Evolutionary conservation across 2,888 invertebrate species (phyloP).

Genomic region (Auanema sp.): DNA sequence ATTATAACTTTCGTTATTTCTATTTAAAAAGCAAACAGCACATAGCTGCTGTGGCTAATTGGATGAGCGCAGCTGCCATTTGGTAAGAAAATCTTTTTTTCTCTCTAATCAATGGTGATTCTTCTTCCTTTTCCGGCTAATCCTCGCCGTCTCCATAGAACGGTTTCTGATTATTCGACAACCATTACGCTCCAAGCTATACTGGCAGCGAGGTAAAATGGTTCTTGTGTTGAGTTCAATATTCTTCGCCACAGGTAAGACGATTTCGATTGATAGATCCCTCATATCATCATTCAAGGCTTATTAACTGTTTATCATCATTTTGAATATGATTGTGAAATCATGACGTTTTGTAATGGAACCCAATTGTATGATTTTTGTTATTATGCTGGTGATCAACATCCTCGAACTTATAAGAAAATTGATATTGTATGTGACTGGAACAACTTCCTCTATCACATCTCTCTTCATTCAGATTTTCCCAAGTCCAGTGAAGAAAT

Average conservation of each 20-base stretch:
- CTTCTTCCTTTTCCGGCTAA: slow-evolving; percentile 44
- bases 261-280: not conserved
- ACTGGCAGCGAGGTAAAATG: slow-evolving; percentile 54
- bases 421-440: not conserved
- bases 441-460: not conserved
- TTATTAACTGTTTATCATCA: slow-evolving; percentile 57
- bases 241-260: slow-evolving; percentile 50
- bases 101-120: not conserved
- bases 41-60: slow-evolving; percentile 60
- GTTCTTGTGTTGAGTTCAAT: slow-evolving; percentile 49
- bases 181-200: slow-evolving; percentile 56
- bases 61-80: slow-evolving; percentile 62
- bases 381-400: slow-evolving; percentile 50
- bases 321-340: slow-evolving; percentile 61
- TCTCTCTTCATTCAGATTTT: slow-evolving; percentile 10
- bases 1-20: slow-evolving; percentile 50
- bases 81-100: slow-evolving; percentile 49
- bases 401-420: slow-evolving; percentile 22
- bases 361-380: slow-evolving; percentile 57
- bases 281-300: slow-evolving; percentile 17
- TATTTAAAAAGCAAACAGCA: slow-evolving; percentile 56
- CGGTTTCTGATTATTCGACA: slow-evolving; percentile 53
- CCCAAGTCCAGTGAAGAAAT: slow-evolving; percentile 36
- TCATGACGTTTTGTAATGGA: slow-evolving; percentile 56
- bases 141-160: slow-evolving; percentile 61